Evolutionary conservation across 2,797 vertebrate genomes (phyloP), one percentile per base, ranked within the genome.

Genomic region (Atherinosoma microstoma): DNA sequence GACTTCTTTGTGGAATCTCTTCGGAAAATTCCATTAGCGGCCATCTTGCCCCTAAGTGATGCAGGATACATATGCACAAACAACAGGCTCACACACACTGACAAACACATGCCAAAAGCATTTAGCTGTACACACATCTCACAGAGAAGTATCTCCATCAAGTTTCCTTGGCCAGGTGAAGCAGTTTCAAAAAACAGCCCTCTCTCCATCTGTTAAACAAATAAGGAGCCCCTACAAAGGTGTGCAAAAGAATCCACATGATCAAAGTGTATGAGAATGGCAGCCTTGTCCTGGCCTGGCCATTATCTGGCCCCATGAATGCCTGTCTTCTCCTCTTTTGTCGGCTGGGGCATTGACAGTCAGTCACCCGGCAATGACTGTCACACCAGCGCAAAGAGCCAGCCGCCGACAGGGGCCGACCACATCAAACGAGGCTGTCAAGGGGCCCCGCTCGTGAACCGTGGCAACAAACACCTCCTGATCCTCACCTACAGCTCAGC

Each of bases 311-410:
- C 89, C 86, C 84, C 88, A 89, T 94, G 93, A 95, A 95, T 94
- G 91, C 85, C 90, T 94, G 92, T 94, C 93, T 94, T 94, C 90
- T 93, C 90, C 90, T 89, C 92, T 91, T 94, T 95, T 95, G 94
- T 95, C 75, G 85, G 90, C 40, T 40, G 64, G 68, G 89, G 90
- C 93, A 94, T 94, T 95, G 94, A 95, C 92, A 94, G 93, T 92
- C 93, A 94, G 87, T 95, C 94, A 94, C 89, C 93, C 92, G 91
- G 92, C 93, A 94, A 94, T 95, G 95, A 95, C 93, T 93, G 93
- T 95, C 94, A 95, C 94, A 94, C 92, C 88, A 87, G 92, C 78
- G 87, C 90, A 92, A 94, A 94, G 92, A 92, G 92, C 89, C 92
- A 90, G 91, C 90, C 87, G 86, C 90, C 90, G 87, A 94, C 93